Conservation (phyloP, 2,888 invertebrate genomes). For the Galeopsomyia nigrocyanea region DNA sequence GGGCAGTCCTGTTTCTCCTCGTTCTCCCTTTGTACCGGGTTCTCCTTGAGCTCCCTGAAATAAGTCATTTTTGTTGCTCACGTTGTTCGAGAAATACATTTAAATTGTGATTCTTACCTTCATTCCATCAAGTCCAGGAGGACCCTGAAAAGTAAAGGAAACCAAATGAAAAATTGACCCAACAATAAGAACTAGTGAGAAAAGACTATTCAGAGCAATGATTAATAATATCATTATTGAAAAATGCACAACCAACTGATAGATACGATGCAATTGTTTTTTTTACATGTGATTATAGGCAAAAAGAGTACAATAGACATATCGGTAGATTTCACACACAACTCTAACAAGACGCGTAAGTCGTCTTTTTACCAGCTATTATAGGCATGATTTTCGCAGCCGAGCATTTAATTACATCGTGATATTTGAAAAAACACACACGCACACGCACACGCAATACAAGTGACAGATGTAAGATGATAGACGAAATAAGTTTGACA, state of each 20-base stretch:
- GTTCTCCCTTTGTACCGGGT: conserved; percentile 91
- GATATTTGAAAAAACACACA: conserved; percentile 9
- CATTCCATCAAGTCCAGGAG: conserved; percentile 95
- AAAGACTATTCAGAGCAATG: conserved; percentile 45
- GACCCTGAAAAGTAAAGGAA: conserved; percentile 83
- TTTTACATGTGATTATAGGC: conserved; percentile 11
- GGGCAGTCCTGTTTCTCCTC: conserved; percentile 93
- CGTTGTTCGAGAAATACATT: conserved; percentile 2
- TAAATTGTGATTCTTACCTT: conserved; percentile 78
- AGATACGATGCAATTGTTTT: conserved; percentile 39
- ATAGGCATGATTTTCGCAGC: conserved; percentile 28
- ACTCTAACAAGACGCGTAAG: conserved; percentile 33
- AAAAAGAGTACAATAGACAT: conserved; percentile 14
- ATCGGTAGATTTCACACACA: conserved; percentile 8
- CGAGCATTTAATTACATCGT: conserved; percentile 3
- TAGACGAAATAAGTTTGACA: conserved; percentile 12
- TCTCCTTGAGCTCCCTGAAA: conserved; percentile 91
- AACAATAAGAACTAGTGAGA: conserved; percentile 52
- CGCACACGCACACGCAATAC: conserved; percentile 12
- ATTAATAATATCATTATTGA: conserved; percentile 23
- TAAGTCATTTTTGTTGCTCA: conserved; percentile 17
- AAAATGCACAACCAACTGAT: conserved; percentile 42
- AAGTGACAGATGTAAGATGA: conserved; percentile 7
- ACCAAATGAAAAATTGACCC: conserved; percentile 66
- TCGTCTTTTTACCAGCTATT: conserved; percentile 32